A percentile compares a stretch with the other conserved stretches of the same genome.
Conservation (phyloP, 2,888 invertebrate species). For the Cheiracanthium punctorium region DNA sequence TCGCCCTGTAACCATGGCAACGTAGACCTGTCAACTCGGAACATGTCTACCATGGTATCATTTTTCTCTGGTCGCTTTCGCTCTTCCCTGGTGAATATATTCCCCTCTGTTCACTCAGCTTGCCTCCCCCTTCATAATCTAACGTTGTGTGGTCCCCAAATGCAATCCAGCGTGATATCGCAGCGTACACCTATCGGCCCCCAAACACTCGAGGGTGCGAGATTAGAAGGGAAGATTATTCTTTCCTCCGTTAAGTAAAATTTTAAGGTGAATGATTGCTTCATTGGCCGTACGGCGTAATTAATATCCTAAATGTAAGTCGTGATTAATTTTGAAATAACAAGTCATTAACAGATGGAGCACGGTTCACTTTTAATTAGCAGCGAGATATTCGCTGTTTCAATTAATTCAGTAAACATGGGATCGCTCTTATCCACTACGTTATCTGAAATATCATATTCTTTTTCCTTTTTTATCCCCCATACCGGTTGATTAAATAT, state of each 20-base stretch:
- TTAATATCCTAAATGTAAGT: background rate
- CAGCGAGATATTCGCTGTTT: too few relatives aligned
- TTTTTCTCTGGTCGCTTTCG: background rate
- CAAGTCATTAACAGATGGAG: constrained; percentile 12
- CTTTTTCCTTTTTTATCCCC: too few relatives aligned
- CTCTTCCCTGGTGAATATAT: background rate
- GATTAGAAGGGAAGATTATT: background rate
- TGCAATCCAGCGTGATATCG: background rate
- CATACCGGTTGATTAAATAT: too few relatives aligned
- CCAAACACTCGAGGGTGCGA: constrained; percentile 4
- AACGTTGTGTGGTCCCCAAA: background rate
- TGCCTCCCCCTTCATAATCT: background rate
- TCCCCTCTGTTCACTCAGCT: background rate
- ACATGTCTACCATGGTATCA: constrained; percentile 1
- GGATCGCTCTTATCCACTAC: too few relatives aligned
- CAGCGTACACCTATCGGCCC: background rate
- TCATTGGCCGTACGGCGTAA: background rate
- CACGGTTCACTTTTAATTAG: background rate
- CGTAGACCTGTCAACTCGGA: background rate
- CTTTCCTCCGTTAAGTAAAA: background rate
- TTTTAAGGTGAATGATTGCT: background rate
- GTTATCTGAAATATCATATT: too few relatives aligned
- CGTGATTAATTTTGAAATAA: background rate
- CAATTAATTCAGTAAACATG: too few relatives aligned
- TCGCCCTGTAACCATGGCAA: background rate